Conservation (phyloP, 2,888 invertebrate species). For the Maniola hyperantus region DNA sequence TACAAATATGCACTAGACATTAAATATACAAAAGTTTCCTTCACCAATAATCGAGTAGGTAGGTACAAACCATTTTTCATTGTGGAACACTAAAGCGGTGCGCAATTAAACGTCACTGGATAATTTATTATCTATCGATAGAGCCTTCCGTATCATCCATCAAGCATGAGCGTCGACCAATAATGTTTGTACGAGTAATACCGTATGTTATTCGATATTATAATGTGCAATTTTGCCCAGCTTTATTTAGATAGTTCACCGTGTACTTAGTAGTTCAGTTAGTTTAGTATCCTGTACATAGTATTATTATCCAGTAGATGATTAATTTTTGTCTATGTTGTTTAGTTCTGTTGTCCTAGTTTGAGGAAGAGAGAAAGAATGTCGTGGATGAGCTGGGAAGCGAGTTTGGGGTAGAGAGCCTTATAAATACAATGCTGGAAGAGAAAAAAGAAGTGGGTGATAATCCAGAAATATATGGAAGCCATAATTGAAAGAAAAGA, state of each 20-base stretch:
- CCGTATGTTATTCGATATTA: slow-evolving; percentile 12
- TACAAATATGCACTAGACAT: slow-evolving; percentile 2
- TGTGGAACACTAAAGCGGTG: slow-evolving; percentile 41
- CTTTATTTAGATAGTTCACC: background rate
- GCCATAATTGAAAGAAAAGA: too few relatives aligned
- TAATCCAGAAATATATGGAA: too few relatives aligned
- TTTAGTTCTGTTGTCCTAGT: too few relatives aligned
- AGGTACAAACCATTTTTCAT: slow-evolving; percentile 44
- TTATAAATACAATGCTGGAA: too few relatives aligned
- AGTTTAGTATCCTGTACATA: too few relatives aligned
- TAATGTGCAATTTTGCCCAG: background rate
- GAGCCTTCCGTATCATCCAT: slow-evolving; percentile 70
- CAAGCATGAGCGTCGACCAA: slow-evolving; percentile 45
- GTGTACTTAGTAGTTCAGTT: background rate
- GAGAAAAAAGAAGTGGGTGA: too few relatives aligned
- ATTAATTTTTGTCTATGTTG: too few relatives aligned
- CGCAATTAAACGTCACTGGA: slow-evolving; percentile 48
- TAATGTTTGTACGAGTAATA: slow-evolving; percentile 9
- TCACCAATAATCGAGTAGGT: slow-evolving; percentile 3
- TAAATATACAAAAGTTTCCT: slow-evolving; percentile 10
- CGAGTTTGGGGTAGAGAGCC: too few relatives aligned
- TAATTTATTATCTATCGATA: slow-evolving; percentile 71
- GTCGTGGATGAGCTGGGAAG: too few relatives aligned
- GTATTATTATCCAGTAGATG: too few relatives aligned
- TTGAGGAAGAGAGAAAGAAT: too few relatives aligned